Evolutionary conservation across 2,797 vertebrate species (phyloP), one percentile per base, ranked within the genome.

Genomic region (Miichthys miiuy): DNA sequence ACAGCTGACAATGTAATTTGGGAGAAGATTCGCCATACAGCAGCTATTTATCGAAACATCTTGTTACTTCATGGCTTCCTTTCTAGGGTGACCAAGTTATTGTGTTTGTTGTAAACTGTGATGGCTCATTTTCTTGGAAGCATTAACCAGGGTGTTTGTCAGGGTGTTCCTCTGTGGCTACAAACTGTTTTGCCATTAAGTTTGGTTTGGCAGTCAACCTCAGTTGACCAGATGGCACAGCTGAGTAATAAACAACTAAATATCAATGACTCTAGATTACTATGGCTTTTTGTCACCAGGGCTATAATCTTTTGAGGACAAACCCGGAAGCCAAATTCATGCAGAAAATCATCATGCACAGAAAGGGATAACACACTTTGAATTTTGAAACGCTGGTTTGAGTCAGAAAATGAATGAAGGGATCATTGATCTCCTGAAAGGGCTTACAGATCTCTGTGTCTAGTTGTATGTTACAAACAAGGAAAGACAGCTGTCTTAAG

Each of bases 141-240:
- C 14, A 1, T 51, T 14, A 34, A 17, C 23, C 25, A 42, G 52
- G 17, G 34, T 62, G 25, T 76, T 27, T 55, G 14, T 79, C 34
- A 27, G 27, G 27, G 27, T 27, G 27, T 25, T 71, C 52, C 14
- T 61, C 62, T 60, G 55, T 65, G 76, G 44, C 67, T 72, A 21
- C 54, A 79, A 77, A 69, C 14, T 34, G n/a, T 57, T 55, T 62
- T 67, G 14, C 23, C 42, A 27, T 67, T 68, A 54, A 47, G 50
- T 66, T 76, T 68, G 21, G 34, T 81, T 81, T 75, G 68, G 83
- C 52, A 55, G 25, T 46, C 70, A 47, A 18, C 14, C 13, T 62
- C 25, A 50, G 38, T 17, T 25, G 51, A 77, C 71, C 82, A 83
- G 81, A 83, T 77, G 79, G 83, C 64, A 68, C 68, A 63, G 64